phyloP scores from a whole-genome alignment of 2,113 vertebrate species.

The Crotophaga sulcirostris region DNA sequence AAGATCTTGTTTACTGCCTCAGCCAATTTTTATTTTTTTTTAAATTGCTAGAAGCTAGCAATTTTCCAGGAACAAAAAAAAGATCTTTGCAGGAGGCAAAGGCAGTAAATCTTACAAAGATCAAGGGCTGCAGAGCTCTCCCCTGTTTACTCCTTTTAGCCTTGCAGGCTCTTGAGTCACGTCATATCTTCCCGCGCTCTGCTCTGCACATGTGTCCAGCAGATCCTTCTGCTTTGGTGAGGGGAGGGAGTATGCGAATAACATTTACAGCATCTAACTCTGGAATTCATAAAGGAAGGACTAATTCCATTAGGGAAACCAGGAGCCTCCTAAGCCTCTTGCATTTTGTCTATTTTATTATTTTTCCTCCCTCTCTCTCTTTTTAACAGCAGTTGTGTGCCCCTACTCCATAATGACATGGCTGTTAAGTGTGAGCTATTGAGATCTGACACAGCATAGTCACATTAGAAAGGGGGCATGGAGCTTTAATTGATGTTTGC shows the following conservation, averaged over 20 bases:
- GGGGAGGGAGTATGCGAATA: conserved; percentile 54
- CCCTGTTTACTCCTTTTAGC: conserved; percentile 67
- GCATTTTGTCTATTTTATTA: conserved; percentile 28
- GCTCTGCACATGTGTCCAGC: conserved; percentile 75
- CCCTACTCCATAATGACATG: conserved; percentile 51
- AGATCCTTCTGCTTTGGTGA: conserved; percentile 59
- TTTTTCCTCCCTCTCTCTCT: neutral
- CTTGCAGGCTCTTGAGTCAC: conserved; percentile 65
- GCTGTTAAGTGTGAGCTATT: conserved; percentile 66
- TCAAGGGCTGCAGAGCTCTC: conserved; percentile 65
- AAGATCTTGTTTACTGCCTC: conserved; percentile 78
- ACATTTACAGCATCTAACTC: conserved; percentile 75
- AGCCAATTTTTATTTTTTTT: conserved; percentile 46
- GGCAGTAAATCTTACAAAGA: conserved; percentile 77
- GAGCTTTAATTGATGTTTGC: conserved; percentile 6
- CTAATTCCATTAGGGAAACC: conserved; percentile 73
- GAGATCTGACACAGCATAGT: conserved; percentile 36
- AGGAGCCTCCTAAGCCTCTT: conserved; percentile 25
- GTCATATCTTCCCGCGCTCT: conserved; percentile 63
- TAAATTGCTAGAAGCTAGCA: conserved; percentile 72
- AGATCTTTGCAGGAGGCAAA: conserved; percentile 69
- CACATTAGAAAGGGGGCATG: neutral
- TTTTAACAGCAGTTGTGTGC: conserved; percentile 55
- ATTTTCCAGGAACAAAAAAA: conserved; percentile 73
- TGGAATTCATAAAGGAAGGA: conserved; percentile 75